Percentiles rank a stretch among this genome's conserved stretches.
Conservation (phyloP, 1,140 invertebrate genomes). For the Drosophila nasuta region DNA sequence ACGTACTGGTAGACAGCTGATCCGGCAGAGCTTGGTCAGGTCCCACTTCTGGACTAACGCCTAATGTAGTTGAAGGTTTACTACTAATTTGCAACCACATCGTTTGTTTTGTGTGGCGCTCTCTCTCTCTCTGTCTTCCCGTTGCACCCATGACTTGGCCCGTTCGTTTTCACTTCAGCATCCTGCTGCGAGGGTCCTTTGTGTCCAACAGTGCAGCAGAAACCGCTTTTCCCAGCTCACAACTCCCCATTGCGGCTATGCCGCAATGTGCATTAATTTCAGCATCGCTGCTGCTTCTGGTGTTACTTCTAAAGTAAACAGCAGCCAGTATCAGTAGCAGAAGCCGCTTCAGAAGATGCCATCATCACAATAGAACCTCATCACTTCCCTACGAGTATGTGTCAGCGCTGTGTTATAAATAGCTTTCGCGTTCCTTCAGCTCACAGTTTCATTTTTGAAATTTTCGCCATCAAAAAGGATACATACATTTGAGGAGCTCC, state of each 20-base stretch:
- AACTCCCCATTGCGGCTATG: conserved; percentile 21
- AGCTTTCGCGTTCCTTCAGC: conserved; percentile 34
- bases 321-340: conserved; percentile 24
- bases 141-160: background rate
- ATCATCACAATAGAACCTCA: conserved; percentile 42
- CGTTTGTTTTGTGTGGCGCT: conserved; percentile 76
- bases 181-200: conserved; percentile 60
- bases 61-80: conserved; percentile 83
- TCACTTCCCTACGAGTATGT: background rate
- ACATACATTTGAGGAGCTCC: background rate
- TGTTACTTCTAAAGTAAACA: background rate
- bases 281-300: conserved; percentile 48
- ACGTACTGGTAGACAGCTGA: background rate
- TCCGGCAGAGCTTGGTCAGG: conserved; percentile 32
- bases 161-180: background rate
- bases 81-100: conserved; percentile 83
- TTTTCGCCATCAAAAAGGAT: conserved; percentile 52
- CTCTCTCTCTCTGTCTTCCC: conserved; percentile 1
- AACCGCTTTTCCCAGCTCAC: conserved; percentile 44
- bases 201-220: conserved; percentile 62
- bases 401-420: conserved; percentile 67
- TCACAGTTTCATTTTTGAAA: conserved; percentile 58
- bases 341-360: conserved; percentile 38
- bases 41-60: conserved; percentile 59
- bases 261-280: conserved; percentile 72